These are phyloP conservation scores for Microtus pennsylvanicus DNA, from an alignment of 2,113 vertebrate species.

Conservation along the genomic window DNA sequence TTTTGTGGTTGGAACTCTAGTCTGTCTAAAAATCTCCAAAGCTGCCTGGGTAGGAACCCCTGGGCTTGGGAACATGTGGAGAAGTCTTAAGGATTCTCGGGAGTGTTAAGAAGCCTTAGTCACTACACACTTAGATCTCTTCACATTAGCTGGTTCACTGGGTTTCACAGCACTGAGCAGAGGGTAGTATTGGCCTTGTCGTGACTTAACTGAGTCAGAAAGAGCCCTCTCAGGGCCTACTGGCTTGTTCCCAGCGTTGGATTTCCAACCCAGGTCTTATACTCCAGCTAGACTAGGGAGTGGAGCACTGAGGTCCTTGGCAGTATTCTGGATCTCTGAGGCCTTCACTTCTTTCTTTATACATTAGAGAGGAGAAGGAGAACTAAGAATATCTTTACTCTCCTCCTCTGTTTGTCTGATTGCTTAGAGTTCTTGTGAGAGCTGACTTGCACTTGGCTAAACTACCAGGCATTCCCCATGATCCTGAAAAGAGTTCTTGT, in stretches of 20 bases:
- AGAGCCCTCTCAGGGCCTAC: neutral
- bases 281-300: neutral
- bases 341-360: neutral
- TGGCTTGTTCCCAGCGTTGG: neutral
- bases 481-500: slow-evolving; percentile 18
- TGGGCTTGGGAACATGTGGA: neutral
- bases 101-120: neutral
- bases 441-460: neutral
- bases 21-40: neutral
- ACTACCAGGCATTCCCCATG: neutral
- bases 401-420: neutral
- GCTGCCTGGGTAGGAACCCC: neutral
- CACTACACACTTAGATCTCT: neutral
- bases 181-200: neutral
- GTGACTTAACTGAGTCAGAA: neutral
- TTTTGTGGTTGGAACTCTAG: neutral
- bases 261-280: neutral
- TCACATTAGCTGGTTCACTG: neutral
- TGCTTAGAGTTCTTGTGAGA: neutral
- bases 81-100: neutral
- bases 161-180: neutral
- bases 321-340: neutral
- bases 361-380: neutral
- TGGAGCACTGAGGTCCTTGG: neutral
- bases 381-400: neutral